Base-by-base conservation (phyloP, 2,797 vertebrate genomes). In the Poliocrania exsul region DNA sequence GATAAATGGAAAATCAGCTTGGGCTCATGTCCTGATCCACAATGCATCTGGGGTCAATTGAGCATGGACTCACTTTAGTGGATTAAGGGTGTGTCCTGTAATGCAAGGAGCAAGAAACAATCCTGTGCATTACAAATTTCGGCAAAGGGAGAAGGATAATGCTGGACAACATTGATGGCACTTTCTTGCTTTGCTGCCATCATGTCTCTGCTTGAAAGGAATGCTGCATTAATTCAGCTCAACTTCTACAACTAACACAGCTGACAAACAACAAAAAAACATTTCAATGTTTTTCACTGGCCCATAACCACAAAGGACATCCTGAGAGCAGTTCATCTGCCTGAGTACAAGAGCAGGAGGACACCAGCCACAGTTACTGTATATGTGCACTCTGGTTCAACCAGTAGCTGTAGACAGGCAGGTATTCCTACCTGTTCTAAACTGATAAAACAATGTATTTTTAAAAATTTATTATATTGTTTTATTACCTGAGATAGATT, bases 391-490 rank as follows among this genome's bases (percentile, higher is more conserved):
- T 47, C 4, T 5, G 2, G 6, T 47, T 31, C 61, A 65, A 24
- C 8, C 37, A 81, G 46, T 23, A 65, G 24, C 10, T 21, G 5
- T 11, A 71, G 17, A 24, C 23, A 77, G 18, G 10, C 5, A 87
- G 9, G 5, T 31, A 37, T 64, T 74, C 20, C 29, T 53, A 58
- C 7, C 6, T 12, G 4, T 4, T 78, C 40, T 60, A 71, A 83
- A 53, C 12, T 26, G 13, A 49, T 51, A 31, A 51, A 81, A 1
- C 3, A 57, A 15, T 5, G 3, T 4, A 1, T 46, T 40, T 16
- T 58, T 24, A 21, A 0, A 61, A 74, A 70, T 13, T 7, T 3
- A 2, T 20, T 0, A 4, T 26, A 58, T 47, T 77, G 38, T 29
- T 86, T 85, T 29, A 26, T 66, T 47, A 46, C 7, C 13, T 35